phyloP scores from a whole-genome alignment of 2,888 invertebrate genomes.

The Cactoblastis cactorum region DNA sequence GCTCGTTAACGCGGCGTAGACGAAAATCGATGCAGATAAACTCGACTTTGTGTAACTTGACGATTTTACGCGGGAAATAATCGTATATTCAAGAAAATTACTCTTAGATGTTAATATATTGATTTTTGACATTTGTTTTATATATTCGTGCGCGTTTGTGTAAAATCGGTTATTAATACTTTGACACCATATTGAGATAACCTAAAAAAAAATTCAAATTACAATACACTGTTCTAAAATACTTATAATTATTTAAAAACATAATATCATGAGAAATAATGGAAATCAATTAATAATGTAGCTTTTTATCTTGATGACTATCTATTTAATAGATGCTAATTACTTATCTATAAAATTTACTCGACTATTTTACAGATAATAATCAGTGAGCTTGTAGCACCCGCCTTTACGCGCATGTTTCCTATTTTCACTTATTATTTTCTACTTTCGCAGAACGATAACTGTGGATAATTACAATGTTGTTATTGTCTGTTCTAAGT shows the following conservation, averaged over 20 bases:
- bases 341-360: neutral
- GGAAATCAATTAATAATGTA: neutral
- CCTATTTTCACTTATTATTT: conserved; percentile 12
- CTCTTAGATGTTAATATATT: too few relatives aligned
- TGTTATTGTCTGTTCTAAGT: conserved; percentile 12
- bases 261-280: too few relatives aligned
- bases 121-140: too few relatives aligned
- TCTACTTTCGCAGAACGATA: conserved; percentile 15
- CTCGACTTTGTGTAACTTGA: neutral
- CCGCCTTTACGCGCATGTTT: neutral
- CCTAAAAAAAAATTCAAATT: too few relatives aligned
- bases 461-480: conserved; percentile 13
- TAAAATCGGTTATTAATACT: too few relatives aligned
- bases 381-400: neutral
- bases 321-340: neutral
- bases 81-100: neutral
- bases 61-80: neutral
- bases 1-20: neutral
- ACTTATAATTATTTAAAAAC: too few relatives aligned
- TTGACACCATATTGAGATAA: neutral
- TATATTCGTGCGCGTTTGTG: too few relatives aligned
- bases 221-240: too few relatives aligned
- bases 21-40: neutral
- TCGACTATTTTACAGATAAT: neutral
- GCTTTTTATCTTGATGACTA: neutral